phyloP scores from a whole-genome alignment of 1,140 invertebrate species.

The Brachionus paranguensis region DNA sequence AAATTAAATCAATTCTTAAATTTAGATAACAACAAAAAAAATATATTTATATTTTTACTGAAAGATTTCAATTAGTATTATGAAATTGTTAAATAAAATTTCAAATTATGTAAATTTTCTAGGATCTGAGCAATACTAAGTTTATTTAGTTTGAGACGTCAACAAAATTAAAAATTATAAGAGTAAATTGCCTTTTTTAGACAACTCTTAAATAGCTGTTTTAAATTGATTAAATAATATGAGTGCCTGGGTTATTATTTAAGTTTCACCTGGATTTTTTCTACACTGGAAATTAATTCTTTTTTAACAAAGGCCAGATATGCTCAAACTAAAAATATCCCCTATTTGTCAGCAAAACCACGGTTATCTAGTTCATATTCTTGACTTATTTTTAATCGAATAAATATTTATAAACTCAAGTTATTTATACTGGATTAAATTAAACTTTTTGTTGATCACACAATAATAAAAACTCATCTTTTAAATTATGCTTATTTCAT shows the following conservation, averaged over 20 bases:
- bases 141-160: neutral
- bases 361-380: neutral
- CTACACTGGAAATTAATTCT: neutral
- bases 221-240: neutral
- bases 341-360: neutral
- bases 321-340: neutral
- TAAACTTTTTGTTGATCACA: too few species aligned
- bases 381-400: neutral
- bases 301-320: neutral
- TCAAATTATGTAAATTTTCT: conserved; percentile 24
- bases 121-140: neutral
- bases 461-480: too few species aligned
- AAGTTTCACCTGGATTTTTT: neutral
- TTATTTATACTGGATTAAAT: too few species aligned
- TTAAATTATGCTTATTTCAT: too few species aligned
- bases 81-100: neutral
- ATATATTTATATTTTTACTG: neutral
- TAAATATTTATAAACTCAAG: neutral
- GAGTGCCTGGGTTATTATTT: neutral
- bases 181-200: neutral
- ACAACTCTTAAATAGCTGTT: neutral
- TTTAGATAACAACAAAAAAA: neutral
- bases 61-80: neutral
- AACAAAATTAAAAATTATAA: neutral
- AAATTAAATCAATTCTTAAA: neutral